Base-by-base conservation (phyloP, 2,888 invertebrate genomes). In the Yponomeuta cagnagella region DNA sequence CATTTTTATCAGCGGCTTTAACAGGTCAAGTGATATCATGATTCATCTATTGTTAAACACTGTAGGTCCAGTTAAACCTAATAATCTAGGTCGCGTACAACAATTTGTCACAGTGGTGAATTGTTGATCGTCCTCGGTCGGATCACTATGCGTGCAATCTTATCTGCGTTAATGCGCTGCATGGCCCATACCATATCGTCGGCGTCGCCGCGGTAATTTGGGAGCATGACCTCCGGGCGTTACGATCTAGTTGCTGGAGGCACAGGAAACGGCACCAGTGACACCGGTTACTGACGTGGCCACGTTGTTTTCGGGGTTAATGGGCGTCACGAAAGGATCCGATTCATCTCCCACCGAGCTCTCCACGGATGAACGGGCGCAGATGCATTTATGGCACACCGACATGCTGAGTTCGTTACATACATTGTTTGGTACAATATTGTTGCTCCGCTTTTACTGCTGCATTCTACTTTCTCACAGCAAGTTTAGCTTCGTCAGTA, bases 31-130 rank as follows among this genome's bases (percentile, higher is more conserved):
- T 81, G 80, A 83, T 84, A 81, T 80, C 81, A 83, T 87, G 87
- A 85, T 84, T 88, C 86, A 85, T 79, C 81, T 82, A 85, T 87
- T 88, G 87, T 87, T 87, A 86, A 85, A 87, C 85, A 80, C 82
- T 82, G 87, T 86, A 86, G 87, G 86, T 86, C 82, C 82, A 83
- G 83, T 82, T 82, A 83, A 82, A 80, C 82, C 2, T 15, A 15
- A 77, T 79, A 85, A 88, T 87, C 86, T 90, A 88, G 90, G 90
- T 90, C 86, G 87, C 87, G 82, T 83, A 69, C 85, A 88, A 89
- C 90, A 84, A 89, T 88, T 90, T 90, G 86, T 85, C 80, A 83
- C 86, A 82, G 85, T 87, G 83, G 90, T 88, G 84, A 90, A 89
- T 89, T 87, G 89, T 87, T 84, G 83, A 85, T 84, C 85, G 90